Conservation (phyloP, 2,888 invertebrate genomes). For the Podabrus alpinus region DNA sequence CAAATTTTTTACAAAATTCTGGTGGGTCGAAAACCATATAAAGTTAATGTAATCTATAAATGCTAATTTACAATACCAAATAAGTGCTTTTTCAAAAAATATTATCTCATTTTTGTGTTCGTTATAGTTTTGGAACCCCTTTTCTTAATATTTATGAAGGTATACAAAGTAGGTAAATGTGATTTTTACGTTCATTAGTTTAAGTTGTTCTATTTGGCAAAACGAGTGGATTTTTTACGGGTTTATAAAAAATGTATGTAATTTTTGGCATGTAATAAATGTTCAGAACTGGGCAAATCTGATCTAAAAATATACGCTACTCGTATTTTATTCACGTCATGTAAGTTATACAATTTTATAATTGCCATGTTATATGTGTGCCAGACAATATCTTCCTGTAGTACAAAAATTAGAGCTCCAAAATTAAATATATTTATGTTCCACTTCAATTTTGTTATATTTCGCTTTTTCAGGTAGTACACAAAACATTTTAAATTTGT, state of each 20-base stretch:
- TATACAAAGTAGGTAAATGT: neutral
- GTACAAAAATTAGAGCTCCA: neutral
- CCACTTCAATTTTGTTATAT: neutral
- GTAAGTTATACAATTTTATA: slow-evolving; percentile 1
- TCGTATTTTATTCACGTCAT: slow-evolving; percentile 13
- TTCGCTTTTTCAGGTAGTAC: neutral
- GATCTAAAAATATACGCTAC: slow-evolving; percentile 28
- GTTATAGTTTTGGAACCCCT: neutral
- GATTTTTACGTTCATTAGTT: neutral
- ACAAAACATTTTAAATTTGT: too few relatives aligned
- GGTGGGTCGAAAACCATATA: neutral
- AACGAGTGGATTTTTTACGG: neutral
- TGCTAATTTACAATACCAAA: neutral
- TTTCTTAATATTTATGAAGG: neutral
- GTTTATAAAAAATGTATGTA: slow-evolving; percentile 13
- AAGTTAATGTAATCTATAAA: neutral
- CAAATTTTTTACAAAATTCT: neutral
- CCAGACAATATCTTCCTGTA: neutral
- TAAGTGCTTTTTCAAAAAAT: neutral
- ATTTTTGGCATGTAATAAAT: slow-evolving; percentile 27
- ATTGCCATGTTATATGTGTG: neutral
- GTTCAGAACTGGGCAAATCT: slow-evolving; percentile 26
- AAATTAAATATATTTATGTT: neutral
- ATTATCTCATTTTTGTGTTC: neutral
- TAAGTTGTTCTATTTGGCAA: neutral